A percentile compares a stretch with the other conserved stretches of the same genome.
Conservation (phyloP, 2,888 invertebrate species). For the Malthinus flaveolus region DNA sequence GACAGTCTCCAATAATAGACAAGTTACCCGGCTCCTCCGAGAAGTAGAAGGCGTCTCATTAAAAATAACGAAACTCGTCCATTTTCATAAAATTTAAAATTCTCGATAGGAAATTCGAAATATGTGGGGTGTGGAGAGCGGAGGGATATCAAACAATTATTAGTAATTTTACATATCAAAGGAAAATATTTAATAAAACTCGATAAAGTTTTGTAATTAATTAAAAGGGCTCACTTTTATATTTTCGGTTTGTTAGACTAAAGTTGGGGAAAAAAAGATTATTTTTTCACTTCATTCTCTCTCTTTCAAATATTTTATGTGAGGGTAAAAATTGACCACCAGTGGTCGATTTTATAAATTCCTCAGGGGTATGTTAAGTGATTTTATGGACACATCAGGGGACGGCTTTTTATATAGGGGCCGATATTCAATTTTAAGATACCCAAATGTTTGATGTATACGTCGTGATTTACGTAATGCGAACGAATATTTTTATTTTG, state of each 20-base stretch:
- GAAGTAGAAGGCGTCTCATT: too few relatives aligned
- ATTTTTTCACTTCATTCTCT: not conserved
- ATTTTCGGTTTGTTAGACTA: not conserved
- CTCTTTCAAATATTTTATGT: constrained; percentile 14
- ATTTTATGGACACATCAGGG: constrained; percentile 30
- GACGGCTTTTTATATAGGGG: constrained; percentile 22
- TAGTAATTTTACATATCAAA: not conserved
- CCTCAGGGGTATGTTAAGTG: constrained; percentile 31
- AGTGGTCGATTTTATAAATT: constrained; percentile 29
- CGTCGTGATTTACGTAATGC: constrained; percentile 26
- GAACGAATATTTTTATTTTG: constrained; percentile 14
- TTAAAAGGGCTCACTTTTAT: not conserved
- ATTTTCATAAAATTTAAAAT: too few relatives aligned
- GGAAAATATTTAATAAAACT: constrained; percentile 1
- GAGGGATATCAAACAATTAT: too few relatives aligned
- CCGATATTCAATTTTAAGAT: constrained; percentile 31
- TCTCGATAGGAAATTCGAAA: too few relatives aligned
- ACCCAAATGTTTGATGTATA: constrained; percentile 24
- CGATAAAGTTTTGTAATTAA: not conserved
- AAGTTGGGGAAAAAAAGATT: too few relatives aligned
- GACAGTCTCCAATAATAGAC: too few relatives aligned
- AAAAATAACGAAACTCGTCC: too few relatives aligned
- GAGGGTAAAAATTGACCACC: constrained; percentile 30
- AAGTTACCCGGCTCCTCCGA: too few relatives aligned
- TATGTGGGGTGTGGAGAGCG: too few relatives aligned